Percentiles rank a stretch among this genome's conserved stretches.
Conservation (phyloP, 2,113 vertebrate genomes). For the Calidris pygmaea region DNA sequence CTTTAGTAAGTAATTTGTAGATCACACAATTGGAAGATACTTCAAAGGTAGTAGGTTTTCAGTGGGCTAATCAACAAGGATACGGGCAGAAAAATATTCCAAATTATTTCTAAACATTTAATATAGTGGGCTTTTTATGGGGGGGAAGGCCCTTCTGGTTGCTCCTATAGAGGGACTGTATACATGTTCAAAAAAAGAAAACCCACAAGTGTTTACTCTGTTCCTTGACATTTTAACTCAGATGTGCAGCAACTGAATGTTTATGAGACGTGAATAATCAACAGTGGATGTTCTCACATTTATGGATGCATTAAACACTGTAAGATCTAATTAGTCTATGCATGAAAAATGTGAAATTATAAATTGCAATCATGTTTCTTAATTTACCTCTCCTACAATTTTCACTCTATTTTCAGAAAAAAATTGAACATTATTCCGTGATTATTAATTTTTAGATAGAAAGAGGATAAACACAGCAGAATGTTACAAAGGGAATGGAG, state of each 20-base stretch:
- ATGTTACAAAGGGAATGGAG: not conserved
- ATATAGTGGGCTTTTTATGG: no score
- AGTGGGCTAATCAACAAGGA: not conserved
- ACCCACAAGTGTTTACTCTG: not conserved
- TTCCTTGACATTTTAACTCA: conserved; percentile 24
- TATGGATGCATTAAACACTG: not conserved
- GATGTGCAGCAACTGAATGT: not conserved
- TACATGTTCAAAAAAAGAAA: not conserved
- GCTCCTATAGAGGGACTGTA: not conserved
- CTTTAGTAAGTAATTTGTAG: not conserved
- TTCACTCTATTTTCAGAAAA: not conserved
- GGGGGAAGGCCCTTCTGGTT: not conserved
- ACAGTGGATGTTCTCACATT: not conserved
- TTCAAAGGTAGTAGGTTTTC: not conserved
- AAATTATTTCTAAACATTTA: not conserved
- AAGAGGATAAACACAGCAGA: not conserved
- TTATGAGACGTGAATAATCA: conserved; percentile 19
- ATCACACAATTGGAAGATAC: not conserved
- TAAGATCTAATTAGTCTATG: not conserved
- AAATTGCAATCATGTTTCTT: not conserved
- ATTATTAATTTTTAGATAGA: not conserved
- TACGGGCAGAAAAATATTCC: not conserved
- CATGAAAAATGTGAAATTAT: conserved; percentile 15
- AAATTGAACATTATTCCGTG: not conserved
- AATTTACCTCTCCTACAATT: not conserved